Evolutionary conservation across 92 coral and sea anemone genomes (phyloP).

Genomic region (Zoanthus gigantus): DNA sequence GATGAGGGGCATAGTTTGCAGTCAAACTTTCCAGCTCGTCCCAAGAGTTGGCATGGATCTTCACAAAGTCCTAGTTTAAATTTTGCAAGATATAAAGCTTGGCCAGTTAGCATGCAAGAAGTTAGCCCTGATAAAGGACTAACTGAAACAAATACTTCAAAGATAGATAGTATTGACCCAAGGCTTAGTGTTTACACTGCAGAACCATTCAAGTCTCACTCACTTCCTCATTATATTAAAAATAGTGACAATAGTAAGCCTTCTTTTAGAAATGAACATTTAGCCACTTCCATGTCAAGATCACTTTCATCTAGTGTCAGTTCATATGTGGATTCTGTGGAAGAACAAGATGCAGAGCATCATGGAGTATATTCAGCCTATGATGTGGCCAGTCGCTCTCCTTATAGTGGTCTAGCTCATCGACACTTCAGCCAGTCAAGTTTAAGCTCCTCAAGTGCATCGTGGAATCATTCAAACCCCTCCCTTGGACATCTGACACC

Average conservation of each 20-base stretch:
- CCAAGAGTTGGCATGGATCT: conserved; percentile 72
- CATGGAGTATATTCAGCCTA: conserved; percentile 91
- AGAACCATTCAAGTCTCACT: conserved; percentile 29
- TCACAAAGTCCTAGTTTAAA: conserved; percentile 42
- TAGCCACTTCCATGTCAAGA: conserved; percentile 56
- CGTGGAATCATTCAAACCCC: conserved; percentile 81
- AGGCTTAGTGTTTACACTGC: conserved; percentile 20
- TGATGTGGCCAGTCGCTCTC: conserved; percentile 84
- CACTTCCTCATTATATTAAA: conserved; percentile 4
- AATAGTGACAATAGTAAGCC: not conserved
- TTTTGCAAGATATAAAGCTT: conserved; percentile 29
- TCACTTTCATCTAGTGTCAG: conserved; percentile 86
- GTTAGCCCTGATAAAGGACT: conserved; percentile 40
- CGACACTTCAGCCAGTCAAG: conserved; percentile 88
- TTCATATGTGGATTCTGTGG: conserved; percentile 83
- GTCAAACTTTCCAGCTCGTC: conserved; percentile 33
- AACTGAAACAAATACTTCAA: not conserved
- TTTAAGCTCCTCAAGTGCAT: conserved; percentile 86
- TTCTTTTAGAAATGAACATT: conserved; percentile 33
- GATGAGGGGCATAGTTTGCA: not conserved
- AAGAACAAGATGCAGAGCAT: conserved; percentile 76
- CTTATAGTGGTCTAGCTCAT: conserved; percentile 66
- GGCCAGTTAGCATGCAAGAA: conserved; percentile 82
- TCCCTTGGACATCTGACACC: conserved; percentile 56
- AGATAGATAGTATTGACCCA: not conserved